These are phyloP conservation scores for Pelochelys cantorii DNA, from an alignment of 2,797 vertebrate species.

Conservation along the genomic window DNA sequence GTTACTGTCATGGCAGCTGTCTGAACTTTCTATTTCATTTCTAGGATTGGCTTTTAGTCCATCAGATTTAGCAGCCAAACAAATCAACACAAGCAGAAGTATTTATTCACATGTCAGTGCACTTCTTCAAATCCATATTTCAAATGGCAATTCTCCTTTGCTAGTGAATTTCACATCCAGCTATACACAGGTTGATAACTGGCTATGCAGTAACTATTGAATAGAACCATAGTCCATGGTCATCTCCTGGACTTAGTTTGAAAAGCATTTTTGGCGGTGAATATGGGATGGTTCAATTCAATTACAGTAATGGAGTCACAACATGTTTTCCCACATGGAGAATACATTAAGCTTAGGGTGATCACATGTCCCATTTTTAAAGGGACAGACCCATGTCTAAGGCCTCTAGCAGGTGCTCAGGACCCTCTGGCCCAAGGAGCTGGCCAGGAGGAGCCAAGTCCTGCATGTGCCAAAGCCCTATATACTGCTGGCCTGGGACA, in stretches of 20 bases:
- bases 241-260: background rate
- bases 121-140: background rate
- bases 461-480: too few species aligned
- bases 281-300: background rate
- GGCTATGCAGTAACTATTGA: background rate
- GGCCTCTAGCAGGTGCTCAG: too few species aligned
- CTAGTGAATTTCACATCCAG: background rate
- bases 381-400: too few species aligned
- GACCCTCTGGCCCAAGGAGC: too few species aligned
- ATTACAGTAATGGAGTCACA: rapidly evolving
- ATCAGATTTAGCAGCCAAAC: background rate
- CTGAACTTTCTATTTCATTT: background rate
- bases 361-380: too few species aligned
- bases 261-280: background rate
- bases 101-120: background rate
- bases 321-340: background rate
- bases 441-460: too few species aligned
- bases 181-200: background rate
- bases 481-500: too few species aligned
- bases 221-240: background rate
- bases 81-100: background rate
- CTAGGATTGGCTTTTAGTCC: background rate
- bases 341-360: background rate
- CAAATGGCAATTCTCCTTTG: background rate
- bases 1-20: background rate